phyloP scores from a whole-genome alignment of 2,888 invertebrate genomes.

The Pycnomerus fuliginosus region DNA sequence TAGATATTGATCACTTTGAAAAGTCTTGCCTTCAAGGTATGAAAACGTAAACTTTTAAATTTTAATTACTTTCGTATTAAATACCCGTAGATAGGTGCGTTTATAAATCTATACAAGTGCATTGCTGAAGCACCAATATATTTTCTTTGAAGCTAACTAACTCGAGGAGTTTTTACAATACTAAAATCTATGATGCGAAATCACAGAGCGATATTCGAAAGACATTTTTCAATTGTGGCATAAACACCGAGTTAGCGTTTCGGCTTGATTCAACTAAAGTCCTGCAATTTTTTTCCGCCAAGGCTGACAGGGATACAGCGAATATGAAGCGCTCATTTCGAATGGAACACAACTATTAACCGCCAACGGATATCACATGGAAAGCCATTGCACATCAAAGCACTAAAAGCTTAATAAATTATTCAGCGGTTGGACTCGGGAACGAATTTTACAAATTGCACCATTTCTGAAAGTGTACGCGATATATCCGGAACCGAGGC shows the following conservation, averaged over 20 bases:
- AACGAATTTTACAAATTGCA: constrained; percentile 17
- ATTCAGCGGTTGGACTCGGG: constrained; percentile 10
- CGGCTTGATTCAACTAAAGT: background rate
- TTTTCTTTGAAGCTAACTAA: constrained; percentile 23
- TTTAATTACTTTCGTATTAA: constrained; percentile 25
- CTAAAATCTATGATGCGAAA: constrained; percentile 21
- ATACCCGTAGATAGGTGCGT: constrained; percentile 26
- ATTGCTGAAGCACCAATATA: constrained; percentile 28
- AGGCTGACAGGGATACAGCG: constrained; percentile 39
- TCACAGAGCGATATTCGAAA: constrained; percentile 32
- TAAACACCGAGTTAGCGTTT: constrained; percentile 8
- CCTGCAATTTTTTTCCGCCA: constrained; percentile 39
- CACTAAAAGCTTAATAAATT: constrained; percentile 19
- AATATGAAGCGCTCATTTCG: constrained; percentile 29
- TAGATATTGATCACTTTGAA: background rate
- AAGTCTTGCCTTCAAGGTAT: too few species aligned
- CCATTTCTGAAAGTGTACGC: constrained; percentile 3
- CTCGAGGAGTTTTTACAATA: constrained; percentile 19
- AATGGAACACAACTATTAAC: constrained; percentile 14
- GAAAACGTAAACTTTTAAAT: constrained; percentile 16
- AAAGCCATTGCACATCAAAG: constrained; percentile 18
- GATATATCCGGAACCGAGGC: background rate
- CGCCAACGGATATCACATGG: constrained; percentile 18
- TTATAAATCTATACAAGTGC: constrained; percentile 23
- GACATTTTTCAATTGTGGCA: constrained; percentile 24